Evolutionary conservation across 2,797 vertebrate genomes (phyloP).

Genomic region (Esox masquinongy): DNA sequence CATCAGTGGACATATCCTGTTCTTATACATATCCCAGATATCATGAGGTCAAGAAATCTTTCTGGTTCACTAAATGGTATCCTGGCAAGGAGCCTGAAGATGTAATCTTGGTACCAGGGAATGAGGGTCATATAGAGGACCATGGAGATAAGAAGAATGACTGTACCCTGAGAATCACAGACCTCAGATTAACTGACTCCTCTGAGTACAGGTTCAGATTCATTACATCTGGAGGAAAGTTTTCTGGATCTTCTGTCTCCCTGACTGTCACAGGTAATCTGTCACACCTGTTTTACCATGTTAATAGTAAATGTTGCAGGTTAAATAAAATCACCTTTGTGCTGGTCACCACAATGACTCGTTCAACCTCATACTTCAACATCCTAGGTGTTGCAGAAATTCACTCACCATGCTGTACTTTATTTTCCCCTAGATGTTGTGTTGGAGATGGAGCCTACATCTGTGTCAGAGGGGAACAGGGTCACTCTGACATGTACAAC

Average conservation of each 20-base stretch:
- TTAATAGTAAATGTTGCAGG: neutral
- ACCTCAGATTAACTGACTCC: conserved; percentile 33
- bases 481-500: too few species aligned
- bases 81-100: neutral
- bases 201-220: conserved; percentile 35
- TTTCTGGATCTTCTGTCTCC: neutral
- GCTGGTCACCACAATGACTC: too few species aligned
- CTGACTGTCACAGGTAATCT: conserved; percentile 31
- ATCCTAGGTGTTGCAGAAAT: too few species aligned
- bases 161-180: conserved; percentile 23
- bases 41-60: neutral
- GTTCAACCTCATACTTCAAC: too few species aligned
- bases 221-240: neutral
- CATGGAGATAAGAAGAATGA: accelerated
- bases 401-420: too few species aligned
- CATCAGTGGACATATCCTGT: conserved; percentile 5
- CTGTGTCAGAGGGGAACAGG: too few species aligned
- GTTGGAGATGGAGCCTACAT: too few species aligned
- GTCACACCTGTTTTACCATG: conserved; percentile 1
- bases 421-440: too few species aligned
- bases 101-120: conserved; percentile 1
- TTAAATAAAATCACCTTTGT: too few species aligned
- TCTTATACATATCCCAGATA: neutral
- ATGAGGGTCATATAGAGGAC: conserved; percentile 20
- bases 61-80: neutral